Base-by-base conservation (phyloP, 2,113 vertebrate species). In the Hucho hucho region DNA sequence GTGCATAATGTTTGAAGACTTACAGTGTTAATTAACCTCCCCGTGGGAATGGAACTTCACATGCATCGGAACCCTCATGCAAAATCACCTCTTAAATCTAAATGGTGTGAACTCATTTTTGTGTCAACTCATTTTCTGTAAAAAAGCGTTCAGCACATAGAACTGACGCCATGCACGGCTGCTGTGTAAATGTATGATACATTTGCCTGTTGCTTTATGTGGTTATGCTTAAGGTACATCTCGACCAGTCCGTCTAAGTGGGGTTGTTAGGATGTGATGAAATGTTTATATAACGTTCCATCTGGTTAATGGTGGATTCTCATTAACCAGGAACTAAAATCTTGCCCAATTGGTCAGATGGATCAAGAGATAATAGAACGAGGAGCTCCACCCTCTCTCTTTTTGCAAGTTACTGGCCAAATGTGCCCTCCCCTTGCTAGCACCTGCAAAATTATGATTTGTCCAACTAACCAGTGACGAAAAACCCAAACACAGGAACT, bases 11-110 rank as follows among this genome's bases (percentile, higher is more conserved):
- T 82, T 84, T 61, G 81, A 77, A 82, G 86, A 82, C 82, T 82
- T 82, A 82, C 80, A 46, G 74, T 75, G 81, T 85, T 89, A 85
- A 91, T 89, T 87, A 88, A 83, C 14, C 49, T 53, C 16, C 13
- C 49, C 16, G 37, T 58, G 80, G 82, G 73, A 70, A 71, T 26
- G 66, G 1, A 74, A 61, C 72, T 22, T 32, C 61, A 75, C 73
- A 81, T 63, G 74, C 37, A 75, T 72, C 32, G 56, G 53, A 37
- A 9, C 37, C 22, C 74, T 64, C 58, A 71, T 72, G 67, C 70
- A 80, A 79, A 83, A 79, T 69, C 72, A 79, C 81, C 70, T 78
- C 49, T 71, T 56, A 64, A 69, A 43, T 81, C 53, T 77, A 37
- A 67, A 67, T 37, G 29, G 28, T 43, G 9, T 43, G 9, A 12